A percentile compares a stretch with the other conserved stretches of the same genome.
Evolutionary conservation across 2,888 invertebrate species (phyloP).

Genomic region (Schizaphis graminum): DNA sequence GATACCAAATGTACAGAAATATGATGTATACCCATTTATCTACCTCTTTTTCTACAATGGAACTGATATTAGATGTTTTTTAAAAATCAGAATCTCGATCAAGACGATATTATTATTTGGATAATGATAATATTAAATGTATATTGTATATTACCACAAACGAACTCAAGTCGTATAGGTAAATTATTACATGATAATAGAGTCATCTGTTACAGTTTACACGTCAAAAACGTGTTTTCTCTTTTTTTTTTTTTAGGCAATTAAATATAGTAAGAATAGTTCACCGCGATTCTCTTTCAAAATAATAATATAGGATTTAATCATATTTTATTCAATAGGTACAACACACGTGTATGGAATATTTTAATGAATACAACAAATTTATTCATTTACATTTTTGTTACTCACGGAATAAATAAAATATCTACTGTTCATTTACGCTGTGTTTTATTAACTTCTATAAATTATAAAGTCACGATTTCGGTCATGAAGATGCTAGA

Average conservation of each 20-base stretch:
- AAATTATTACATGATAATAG: not conserved
- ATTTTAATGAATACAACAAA: not conserved
- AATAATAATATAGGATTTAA: not conserved
- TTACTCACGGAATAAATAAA: not conserved
- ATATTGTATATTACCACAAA: not conserved
- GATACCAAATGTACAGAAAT: no score
- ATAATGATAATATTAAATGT: not conserved
- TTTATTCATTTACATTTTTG: not conserved
- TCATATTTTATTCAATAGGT: not conserved
- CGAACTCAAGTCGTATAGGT: not conserved
- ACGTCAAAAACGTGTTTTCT: not conserved
- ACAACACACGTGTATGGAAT: not conserved
- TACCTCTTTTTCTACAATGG: no score
- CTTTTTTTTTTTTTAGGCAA: not conserved
- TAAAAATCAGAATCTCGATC: no score
- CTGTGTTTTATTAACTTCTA: not conserved
- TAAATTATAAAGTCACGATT: not conserved
- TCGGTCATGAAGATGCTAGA: not conserved
- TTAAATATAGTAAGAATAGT: not conserved
- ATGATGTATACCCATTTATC: no score
- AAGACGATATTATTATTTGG: no score
- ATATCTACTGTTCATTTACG: not conserved
- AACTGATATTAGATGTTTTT: not conserved
- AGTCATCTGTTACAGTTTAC: not conserved
- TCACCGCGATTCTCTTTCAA: not conserved